Evolutionary conservation across 2,888 invertebrate species (phyloP).

Genomic region (Malthinus seriepunctatus): DNA sequence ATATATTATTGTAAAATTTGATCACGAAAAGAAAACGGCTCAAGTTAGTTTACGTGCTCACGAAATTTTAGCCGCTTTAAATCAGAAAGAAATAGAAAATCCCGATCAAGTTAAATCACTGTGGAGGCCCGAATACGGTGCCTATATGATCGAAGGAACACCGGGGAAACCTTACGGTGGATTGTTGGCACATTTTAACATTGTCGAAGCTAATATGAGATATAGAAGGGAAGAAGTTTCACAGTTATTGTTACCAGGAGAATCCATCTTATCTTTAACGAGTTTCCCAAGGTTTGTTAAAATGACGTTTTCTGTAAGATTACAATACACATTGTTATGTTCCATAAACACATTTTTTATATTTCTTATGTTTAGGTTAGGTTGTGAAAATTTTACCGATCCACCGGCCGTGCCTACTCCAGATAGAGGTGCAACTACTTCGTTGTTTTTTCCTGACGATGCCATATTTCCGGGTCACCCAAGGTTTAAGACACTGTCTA

Average conservation of each 20-base stretch:
- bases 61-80: constrained; percentile 76
- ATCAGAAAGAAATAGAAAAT: constrained; percentile 79
- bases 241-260: constrained; percentile 73
- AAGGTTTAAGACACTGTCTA: constrained; percentile 87
- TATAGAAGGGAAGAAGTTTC: constrained; percentile 84
- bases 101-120: constrained; percentile 80
- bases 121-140: constrained; percentile 98
- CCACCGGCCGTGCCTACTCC: constrained; percentile 77
- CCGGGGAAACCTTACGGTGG: constrained; percentile 96
- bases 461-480: constrained; percentile 96
- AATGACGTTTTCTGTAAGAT: constrained; percentile 14
- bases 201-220: constrained; percentile 97
- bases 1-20: constrained; percentile 94
- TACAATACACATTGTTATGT: constrained; percentile 7
- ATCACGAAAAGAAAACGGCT: constrained; percentile 81
- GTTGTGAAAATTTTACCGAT: constrained; percentile 85
- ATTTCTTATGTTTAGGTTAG: constrained; percentile 63
- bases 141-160: constrained; percentile 99
- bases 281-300: constrained; percentile 88
- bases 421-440: constrained; percentile 74
- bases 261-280: constrained; percentile 88
- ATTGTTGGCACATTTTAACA: constrained; percentile 93
- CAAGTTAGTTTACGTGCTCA: constrained; percentile 85
- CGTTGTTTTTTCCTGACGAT: constrained; percentile 92
- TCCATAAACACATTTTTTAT: constrained; percentile 1